Conservation (phyloP, 2,797 vertebrate genomes). For the Phoebastria nigripes region DNA sequence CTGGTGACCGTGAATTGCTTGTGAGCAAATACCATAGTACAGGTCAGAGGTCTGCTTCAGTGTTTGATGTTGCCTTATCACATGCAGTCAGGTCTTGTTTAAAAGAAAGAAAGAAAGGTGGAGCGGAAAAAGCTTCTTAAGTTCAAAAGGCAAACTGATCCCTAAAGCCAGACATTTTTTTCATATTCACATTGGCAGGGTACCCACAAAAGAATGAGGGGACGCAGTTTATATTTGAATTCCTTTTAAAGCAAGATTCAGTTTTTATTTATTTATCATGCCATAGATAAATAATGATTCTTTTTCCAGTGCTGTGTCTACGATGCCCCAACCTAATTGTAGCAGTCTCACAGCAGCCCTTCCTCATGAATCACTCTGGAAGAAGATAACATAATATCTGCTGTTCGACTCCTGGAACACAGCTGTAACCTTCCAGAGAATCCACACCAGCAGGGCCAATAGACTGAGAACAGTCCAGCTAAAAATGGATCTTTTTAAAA, state of each 20-base stretch:
- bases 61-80: not conserved
- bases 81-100: not conserved
- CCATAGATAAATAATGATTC: not conserved
- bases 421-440: not conserved
- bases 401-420: not conserved
- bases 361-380: not conserved
- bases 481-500: not conserved
- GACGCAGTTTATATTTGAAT: not conserved
- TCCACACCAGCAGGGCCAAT: not conserved
- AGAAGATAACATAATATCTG: not conserved
- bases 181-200: not conserved
- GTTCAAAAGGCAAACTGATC: not conserved
- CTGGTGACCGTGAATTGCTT: not conserved
- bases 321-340: not conserved
- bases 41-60: not conserved
- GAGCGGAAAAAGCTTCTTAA: not conserved
- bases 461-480: not conserved
- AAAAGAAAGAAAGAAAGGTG: not conserved
- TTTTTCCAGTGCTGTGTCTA: not conserved
- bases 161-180: not conserved
- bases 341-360: not conserved
- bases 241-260: not conserved
- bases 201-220: not conserved
- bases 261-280: not conserved
- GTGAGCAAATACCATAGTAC: not conserved